These are phyloP conservation scores for Adela reaumurella DNA, from an alignment of 2,888 invertebrate genomes.

Conservation along the genomic window DNA sequence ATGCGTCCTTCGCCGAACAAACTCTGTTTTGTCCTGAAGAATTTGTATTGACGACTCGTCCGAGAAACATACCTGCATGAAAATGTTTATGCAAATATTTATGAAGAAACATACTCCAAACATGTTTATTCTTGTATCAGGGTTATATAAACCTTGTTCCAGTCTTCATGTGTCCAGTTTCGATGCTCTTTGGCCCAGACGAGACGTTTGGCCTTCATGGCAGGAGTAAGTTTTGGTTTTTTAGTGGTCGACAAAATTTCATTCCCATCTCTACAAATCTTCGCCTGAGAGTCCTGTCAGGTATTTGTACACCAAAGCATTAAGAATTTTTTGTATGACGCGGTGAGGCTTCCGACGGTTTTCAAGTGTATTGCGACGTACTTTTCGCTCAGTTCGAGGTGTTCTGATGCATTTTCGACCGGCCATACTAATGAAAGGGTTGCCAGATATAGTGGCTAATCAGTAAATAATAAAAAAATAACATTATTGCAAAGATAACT, in stretches of 20 bases:
- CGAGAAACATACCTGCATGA: slow-evolving; percentile 1
- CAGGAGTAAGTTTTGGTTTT: slow-evolving; percentile 9
- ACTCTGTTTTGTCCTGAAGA: slow-evolving; percentile 2
- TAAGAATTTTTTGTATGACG: no score
- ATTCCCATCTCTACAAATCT: slow-evolving; percentile 7
- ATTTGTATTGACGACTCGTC: slow-evolving; percentile 3
- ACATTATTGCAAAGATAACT: no score
- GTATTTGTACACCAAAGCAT: slow-evolving; percentile 1
- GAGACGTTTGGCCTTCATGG: slow-evolving; percentile 6
- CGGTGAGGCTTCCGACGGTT: no score
- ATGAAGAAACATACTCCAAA: no score
- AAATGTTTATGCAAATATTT: not conserved
- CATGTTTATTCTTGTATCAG: not conserved
- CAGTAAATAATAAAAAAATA: no score
- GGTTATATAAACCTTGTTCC: not conserved
- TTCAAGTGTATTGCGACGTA: no score
- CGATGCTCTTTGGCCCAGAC: slow-evolving; percentile 1
- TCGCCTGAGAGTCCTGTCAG: slow-evolving; percentile 5
- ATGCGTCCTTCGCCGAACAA: slow-evolving; percentile 5
- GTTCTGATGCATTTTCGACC: no score
- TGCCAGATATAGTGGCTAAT: no score
- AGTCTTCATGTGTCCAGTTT: slow-evolving; percentile 2
- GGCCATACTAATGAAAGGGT: no score
- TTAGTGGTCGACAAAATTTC: slow-evolving; percentile 9
- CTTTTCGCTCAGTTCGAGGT: no score